Conservation (phyloP, 1,140 invertebrate genomes). For the Andrena cerasifolii region DNA sequence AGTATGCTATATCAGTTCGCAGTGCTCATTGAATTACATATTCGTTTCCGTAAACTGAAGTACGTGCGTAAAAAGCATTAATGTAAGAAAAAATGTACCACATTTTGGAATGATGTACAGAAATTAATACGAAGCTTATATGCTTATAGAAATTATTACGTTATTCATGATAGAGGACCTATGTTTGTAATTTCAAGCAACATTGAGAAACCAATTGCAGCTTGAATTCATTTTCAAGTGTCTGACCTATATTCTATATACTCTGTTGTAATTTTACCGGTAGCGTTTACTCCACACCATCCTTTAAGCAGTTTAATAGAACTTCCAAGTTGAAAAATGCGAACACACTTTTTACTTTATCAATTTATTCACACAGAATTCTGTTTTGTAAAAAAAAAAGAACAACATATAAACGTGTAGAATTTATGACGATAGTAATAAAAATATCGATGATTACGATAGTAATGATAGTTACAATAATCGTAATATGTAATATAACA, state of each 20-base stretch:
- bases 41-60: constrained; percentile 17
- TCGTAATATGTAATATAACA: constrained; percentile 11
- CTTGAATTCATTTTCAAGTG: constrained; percentile 17
- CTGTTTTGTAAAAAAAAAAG: constrained; percentile 52
- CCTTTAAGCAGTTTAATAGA: constrained; percentile 60
- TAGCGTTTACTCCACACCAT: constrained; percentile 65
- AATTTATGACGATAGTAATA: constrained; percentile 39
- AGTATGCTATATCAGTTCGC: constrained; percentile 24
- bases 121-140: constrained; percentile 44
- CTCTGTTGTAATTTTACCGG: constrained; percentile 51
- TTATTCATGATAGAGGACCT: constrained; percentile 14
- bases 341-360: constrained; percentile 37
- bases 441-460: constrained; percentile 9
- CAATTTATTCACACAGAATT: constrained; percentile 56
- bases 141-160: constrained; percentile 20
- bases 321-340: constrained; percentile 32
- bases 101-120: constrained; percentile 45
- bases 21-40: constrained; percentile 12
- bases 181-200: constrained; percentile 21
- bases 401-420: constrained; percentile 50
- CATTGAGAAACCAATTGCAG: constrained; percentile 16
- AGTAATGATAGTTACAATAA: constrained; percentile 16
- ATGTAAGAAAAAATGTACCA: constrained; percentile 27
- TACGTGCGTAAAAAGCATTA: constrained; percentile 27
- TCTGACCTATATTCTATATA: constrained; percentile 24